Conservation (phyloP, 2,888 invertebrate genomes). For the Arrhopalites spinosus region DNA sequence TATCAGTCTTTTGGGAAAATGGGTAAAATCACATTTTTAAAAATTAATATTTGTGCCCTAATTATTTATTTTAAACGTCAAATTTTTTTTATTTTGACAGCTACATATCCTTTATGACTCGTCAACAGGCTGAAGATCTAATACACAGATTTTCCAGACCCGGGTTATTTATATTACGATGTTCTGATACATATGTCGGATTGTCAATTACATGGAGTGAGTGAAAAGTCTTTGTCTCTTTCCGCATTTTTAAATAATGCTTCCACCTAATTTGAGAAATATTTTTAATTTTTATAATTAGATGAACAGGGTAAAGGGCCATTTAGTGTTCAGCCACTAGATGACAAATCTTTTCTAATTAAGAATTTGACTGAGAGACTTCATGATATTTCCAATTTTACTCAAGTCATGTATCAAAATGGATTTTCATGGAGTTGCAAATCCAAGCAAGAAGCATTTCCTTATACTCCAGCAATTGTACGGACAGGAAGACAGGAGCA, state of each 20-base stretch:
- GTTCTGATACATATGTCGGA: not conserved
- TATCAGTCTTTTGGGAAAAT: conserved; percentile 4
- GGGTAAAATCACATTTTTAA: not conserved
- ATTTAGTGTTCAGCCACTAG: not conserved
- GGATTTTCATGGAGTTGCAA: not conserved
- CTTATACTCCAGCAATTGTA: not conserved
- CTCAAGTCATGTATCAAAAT: not conserved
- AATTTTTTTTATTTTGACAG: not conserved
- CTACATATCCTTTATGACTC: not conserved
- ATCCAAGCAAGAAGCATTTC: not conserved
- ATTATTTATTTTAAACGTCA: not conserved
- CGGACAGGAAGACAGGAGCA: not conserved
- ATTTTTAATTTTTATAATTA: not conserved
- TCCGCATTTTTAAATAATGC: not conserved
- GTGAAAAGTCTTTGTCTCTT: not conserved
- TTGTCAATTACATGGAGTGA: not conserved
- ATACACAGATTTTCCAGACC: not conserved
- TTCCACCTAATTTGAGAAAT: not conserved
- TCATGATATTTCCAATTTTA: not conserved
- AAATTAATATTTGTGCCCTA: not conserved
- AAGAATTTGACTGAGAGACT: not conserved
- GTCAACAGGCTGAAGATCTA: not conserved
- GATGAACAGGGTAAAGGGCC: not conserved
- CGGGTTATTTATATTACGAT: not conserved
- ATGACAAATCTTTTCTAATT: not conserved